These are phyloP conservation scores for Sclerurus mexicanus DNA, from an alignment of 2,113 vertebrate genomes.

Conservation along the genomic window DNA sequence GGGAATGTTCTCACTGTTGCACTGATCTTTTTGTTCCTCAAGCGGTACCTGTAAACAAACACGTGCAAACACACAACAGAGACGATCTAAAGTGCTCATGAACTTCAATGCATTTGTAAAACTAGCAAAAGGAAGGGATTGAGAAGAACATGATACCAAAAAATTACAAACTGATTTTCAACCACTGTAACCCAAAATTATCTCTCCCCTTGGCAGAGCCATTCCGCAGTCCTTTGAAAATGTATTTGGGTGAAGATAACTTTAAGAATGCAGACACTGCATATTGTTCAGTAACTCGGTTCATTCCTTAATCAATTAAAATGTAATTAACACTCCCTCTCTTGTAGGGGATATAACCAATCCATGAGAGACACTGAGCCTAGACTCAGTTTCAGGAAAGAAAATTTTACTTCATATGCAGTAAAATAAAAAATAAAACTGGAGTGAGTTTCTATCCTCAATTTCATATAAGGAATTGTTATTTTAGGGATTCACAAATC, in stretches of 20 bases:
- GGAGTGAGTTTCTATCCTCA: not conserved
- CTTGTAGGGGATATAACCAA: not conserved
- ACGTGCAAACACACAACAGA: not conserved
- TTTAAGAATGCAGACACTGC: not conserved
- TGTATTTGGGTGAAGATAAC: not conserved
- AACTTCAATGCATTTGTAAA: not conserved
- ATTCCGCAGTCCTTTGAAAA: not conserved
- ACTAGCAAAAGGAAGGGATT: not conserved
- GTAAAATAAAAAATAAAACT: not conserved
- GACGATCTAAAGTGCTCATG: not conserved
- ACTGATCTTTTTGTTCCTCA: conserved; percentile 94
- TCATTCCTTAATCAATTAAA: not conserved
- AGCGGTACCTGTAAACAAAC: conserved; percentile 80
- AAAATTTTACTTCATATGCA: not conserved
- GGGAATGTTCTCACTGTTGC: conserved; percentile 84
- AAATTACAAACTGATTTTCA: not conserved
- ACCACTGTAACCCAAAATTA: not conserved
- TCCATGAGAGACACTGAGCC: not conserved
- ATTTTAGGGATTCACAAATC: not conserved
- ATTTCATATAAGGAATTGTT: not conserved
- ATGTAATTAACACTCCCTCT: not conserved
- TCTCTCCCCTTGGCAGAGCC: not conserved
- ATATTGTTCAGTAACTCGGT: not conserved
- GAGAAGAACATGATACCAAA: rapidly evolving
- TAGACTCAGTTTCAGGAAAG: not conserved